Evolutionary conservation across 2,888 invertebrate genomes (phyloP).

Genomic region (Chromoteleia sp.): DNA sequence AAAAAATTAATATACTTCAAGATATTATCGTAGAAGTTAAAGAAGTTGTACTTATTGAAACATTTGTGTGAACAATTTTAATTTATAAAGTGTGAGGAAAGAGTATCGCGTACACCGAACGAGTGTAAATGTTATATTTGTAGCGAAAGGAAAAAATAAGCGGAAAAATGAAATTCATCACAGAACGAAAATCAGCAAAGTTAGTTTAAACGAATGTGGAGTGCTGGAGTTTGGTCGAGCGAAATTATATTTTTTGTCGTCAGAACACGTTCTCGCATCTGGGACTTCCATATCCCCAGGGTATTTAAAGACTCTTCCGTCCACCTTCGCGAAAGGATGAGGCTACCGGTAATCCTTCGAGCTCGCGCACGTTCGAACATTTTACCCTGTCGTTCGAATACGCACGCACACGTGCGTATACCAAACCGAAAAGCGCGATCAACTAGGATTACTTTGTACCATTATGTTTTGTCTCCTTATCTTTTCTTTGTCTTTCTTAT

Average conservation of each 20-base stretch:
- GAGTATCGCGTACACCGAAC: background rate
- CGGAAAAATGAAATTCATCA: constrained; percentile 51
- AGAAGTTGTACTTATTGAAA: too few relatives aligned
- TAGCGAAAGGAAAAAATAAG: background rate
- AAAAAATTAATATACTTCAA: too few relatives aligned
- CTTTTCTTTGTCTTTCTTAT: constrained; percentile 48
- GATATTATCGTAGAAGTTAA: too few relatives aligned
- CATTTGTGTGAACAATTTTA: too few relatives aligned
- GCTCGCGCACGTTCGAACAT: constrained; percentile 75
- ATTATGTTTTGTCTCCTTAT: constrained; percentile 81
- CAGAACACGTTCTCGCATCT: constrained; percentile 80
- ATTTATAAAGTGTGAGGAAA: background rate
- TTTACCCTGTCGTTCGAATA: constrained; percentile 39
- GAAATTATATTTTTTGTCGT: constrained; percentile 83
- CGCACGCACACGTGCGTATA: constrained; percentile 64
- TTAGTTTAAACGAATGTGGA: constrained; percentile 63
- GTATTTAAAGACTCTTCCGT: constrained; percentile 83
- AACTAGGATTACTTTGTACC: constrained; percentile 83
- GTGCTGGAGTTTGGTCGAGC: constrained; percentile 65
- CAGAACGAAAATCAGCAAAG: constrained; percentile 58
- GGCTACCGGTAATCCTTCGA: constrained; percentile 81
- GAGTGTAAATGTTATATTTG: constrained; percentile 1
- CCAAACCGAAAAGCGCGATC: constrained; percentile 83
- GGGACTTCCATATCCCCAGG: constrained; percentile 81
- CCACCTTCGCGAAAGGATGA: constrained; percentile 76